Conservation (phyloP, 1,140 invertebrate species). For the Scaptomyza graminum region DNA sequence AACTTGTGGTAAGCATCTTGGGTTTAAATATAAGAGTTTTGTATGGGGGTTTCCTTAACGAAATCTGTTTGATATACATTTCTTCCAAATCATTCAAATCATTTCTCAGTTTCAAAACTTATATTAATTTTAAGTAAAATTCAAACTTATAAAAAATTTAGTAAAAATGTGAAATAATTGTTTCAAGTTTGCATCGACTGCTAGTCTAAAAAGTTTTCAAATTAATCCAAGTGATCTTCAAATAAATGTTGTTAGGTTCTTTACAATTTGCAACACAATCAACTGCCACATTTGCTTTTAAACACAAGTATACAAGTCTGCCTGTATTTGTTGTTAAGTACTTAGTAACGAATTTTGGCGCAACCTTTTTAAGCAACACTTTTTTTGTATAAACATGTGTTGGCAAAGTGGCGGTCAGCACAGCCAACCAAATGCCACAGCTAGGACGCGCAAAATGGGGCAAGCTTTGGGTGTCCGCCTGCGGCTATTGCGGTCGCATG, state of each 20-base stretch:
- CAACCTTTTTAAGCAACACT: slow-evolving; percentile 24
- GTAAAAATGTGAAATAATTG: too few species aligned
- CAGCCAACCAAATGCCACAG: slow-evolving; percentile 12
- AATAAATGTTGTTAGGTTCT: neutral
- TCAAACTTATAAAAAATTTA: too few species aligned
- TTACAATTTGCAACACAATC: neutral
- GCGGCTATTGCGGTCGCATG: slow-evolving; percentile 60
- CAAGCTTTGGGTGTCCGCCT: slow-evolving; percentile 29
- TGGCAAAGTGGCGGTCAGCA: slow-evolving; percentile 38
- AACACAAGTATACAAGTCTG: neutral
- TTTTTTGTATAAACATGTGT: slow-evolving; percentile 22
- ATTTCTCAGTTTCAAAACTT: too few species aligned
- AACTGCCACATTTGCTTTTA: neutral
- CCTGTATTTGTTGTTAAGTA: slow-evolving; percentile 22
- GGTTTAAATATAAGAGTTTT: too few species aligned
- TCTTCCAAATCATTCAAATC: too few species aligned
- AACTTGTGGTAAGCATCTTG: too few species aligned
- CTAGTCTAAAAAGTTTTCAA: too few species aligned
- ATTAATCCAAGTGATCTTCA: neutral
- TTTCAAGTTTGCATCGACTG: too few species aligned
- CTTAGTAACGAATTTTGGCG: slow-evolving; percentile 30
- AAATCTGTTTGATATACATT: too few species aligned
- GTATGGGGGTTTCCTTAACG: too few species aligned
- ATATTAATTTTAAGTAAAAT: too few species aligned
- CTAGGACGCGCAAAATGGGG: neutral